Evolutionary conservation across 2,797 vertebrate species (phyloP).

Genomic region (Vireo griseus): DNA sequence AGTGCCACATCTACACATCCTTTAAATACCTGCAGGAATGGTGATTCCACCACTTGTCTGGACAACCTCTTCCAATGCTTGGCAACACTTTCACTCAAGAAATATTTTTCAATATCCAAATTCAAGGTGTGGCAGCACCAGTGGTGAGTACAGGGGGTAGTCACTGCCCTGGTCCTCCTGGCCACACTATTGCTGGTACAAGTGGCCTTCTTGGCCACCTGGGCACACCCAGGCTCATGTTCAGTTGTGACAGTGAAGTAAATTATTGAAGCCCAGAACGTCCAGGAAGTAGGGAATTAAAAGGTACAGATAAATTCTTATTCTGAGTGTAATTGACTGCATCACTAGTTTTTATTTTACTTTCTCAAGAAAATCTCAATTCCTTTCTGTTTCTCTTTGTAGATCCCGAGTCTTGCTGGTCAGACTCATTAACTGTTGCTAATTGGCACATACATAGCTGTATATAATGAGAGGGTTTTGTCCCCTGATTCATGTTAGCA

Average conservation of each 20-base stretch:
- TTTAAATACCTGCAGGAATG: background rate
- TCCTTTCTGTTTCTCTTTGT: slow-evolving; percentile 23
- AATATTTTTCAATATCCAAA: background rate
- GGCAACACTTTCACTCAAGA: background rate
- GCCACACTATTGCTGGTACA: background rate
- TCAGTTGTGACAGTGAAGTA: background rate
- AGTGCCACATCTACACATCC: background rate
- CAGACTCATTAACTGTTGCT: slow-evolving; percentile 33
- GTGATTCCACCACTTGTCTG: background rate
- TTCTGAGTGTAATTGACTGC: slow-evolving; percentile 29
- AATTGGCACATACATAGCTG: slow-evolving; percentile 1
- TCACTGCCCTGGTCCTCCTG: background rate
- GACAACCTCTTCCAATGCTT: accelerated
- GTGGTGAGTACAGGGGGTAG: accelerated
- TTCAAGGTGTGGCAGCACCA: background rate
- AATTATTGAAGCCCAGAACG: background rate
- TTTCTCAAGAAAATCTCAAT: slow-evolving; percentile 34
- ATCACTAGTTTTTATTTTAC: background rate
- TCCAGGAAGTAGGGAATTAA: background rate
- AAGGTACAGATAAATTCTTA: background rate
- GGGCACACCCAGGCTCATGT: background rate
- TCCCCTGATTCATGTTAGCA: slow-evolving; percentile 26
- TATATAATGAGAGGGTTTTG: slow-evolving; percentile 29
- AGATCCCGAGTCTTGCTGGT: slow-evolving; percentile 3
- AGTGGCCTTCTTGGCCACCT: background rate